Evolutionary conservation across 2,113 vertebrate species (phyloP).

Genomic region (Syngnathus floridae): DNA sequence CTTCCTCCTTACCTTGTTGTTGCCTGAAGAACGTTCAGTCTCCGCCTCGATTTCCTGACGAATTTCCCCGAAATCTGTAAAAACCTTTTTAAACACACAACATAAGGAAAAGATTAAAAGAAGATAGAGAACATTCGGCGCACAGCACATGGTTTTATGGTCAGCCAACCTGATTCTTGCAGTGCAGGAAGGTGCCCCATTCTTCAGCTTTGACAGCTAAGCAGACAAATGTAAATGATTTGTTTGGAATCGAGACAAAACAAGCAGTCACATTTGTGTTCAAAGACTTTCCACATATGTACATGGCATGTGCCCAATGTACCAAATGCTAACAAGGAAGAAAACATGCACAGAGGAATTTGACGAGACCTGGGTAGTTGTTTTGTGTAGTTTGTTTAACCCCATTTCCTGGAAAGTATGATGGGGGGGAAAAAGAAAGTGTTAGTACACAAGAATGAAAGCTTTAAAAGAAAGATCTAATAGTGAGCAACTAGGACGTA

Average conservation of each 20-base stretch:
- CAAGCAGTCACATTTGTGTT: background rate
- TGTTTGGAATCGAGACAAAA: background rate
- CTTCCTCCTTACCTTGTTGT: conserved; percentile 68
- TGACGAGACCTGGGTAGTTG: conserved; percentile 70
- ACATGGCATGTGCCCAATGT: no score
- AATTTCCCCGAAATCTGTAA: conserved; percentile 73
- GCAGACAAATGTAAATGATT: conserved; percentile 14
- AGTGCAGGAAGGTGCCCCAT: conserved; percentile 78
- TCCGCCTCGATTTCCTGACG: conserved; percentile 72
- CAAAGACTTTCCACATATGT: no score
- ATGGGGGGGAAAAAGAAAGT: conserved; percentile 34
- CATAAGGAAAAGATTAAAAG: background rate
- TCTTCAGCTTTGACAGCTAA: conserved; percentile 75
- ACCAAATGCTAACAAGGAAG: background rate
- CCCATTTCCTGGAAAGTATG: conserved; percentile 57
- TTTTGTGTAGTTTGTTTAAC: conserved; percentile 63
- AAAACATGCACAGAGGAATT: conserved; percentile 11
- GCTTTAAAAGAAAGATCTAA: conserved; percentile 15
- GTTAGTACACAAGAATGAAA: conserved; percentile 35
- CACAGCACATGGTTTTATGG: background rate
- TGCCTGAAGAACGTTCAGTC: conserved; percentile 67
- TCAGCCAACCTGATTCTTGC: conserved; percentile 72
- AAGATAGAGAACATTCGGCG: no score
- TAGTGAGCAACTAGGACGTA: conserved; percentile 14
- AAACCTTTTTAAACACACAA: conserved; percentile 52